These are phyloP conservation scores for Echinarachnius parma DNA, from an alignment of 53 echinoderm and acorn worm species.

Conservation along the genomic window DNA sequence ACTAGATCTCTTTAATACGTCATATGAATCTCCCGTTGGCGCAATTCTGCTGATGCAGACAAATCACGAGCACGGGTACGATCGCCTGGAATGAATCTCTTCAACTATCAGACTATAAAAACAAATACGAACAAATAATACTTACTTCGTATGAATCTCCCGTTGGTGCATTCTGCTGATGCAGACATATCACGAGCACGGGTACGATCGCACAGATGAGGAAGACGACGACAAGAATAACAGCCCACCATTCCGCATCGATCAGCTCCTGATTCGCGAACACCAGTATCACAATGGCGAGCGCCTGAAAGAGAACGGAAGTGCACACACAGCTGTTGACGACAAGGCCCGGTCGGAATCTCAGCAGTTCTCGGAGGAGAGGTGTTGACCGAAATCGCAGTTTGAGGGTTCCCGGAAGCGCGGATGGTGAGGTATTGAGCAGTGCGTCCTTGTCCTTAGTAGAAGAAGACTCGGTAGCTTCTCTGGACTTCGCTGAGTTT, in stretches of 20 bases:
- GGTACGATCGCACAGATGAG: background rate
- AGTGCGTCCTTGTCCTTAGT: background rate
- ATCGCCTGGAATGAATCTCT: no score
- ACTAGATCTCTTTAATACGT: no score
- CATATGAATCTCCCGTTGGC: constrained; percentile 1
- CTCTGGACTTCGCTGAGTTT: no score
- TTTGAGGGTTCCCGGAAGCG: constrained; percentile 1
- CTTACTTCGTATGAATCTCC: constrained; percentile 12
- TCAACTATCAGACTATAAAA: no score
- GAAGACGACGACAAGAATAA: background rate
- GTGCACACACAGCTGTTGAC: background rate
- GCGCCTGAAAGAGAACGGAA: background rate
- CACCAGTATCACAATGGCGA: background rate
- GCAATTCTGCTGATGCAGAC: constrained; percentile 19
- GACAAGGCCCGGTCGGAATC: constrained; percentile 10
- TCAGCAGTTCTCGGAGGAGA: background rate
- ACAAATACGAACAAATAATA: no score
- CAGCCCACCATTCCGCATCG: constrained; percentile 12
- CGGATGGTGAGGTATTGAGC: background rate
- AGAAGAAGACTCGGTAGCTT: background rate
- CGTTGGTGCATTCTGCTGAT: constrained; percentile 15
- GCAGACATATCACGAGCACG: constrained; percentile 7
- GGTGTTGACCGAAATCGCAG: constrained; percentile 14
- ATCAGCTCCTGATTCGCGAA: background rate
- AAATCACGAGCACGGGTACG: background rate